These are phyloP conservation scores for Germaria angustata DNA, from an alignment of 2,888 invertebrate species.

Conservation along the genomic window DNA sequence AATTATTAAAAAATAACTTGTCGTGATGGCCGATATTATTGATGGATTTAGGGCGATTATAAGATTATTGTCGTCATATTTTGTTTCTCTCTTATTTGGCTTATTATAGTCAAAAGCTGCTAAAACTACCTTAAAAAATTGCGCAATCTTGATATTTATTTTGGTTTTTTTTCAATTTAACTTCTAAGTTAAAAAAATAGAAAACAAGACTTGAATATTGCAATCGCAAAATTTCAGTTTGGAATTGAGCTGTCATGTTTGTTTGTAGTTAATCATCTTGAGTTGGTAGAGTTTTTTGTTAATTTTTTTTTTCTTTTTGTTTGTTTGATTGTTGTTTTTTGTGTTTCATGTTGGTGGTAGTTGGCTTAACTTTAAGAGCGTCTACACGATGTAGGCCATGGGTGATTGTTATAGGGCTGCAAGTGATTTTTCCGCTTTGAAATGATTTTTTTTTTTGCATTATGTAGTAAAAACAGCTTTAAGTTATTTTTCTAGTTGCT, in stretches of 20 bases:
- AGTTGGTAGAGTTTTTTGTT: slow-evolving; percentile 58
- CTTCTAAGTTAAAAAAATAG: slow-evolving; percentile 3
- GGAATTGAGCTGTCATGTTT: slow-evolving; percentile 79
- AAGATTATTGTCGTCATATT: slow-evolving; percentile 76
- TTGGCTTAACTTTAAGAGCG: slow-evolving; percentile 61
- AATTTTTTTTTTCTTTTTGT: neutral
- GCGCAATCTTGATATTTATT: slow-evolving; percentile 59
- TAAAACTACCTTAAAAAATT: slow-evolving; percentile 53
- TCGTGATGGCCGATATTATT: slow-evolving; percentile 79
- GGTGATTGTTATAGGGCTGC: slow-evolving; percentile 70
- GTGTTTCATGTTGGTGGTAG: slow-evolving; percentile 56
- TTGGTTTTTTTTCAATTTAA: slow-evolving; percentile 29
- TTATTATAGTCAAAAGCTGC: slow-evolving; percentile 18
- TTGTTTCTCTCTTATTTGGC: slow-evolving; percentile 24
- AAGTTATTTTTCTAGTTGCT: slow-evolving; percentile 45
- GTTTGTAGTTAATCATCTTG: slow-evolving; percentile 78
- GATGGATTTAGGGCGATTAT: slow-evolving; percentile 79
- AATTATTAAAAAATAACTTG: slow-evolving; percentile 66
- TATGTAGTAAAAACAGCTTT: neutral
- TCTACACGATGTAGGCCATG: slow-evolving; percentile 68
- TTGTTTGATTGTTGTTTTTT: slow-evolving; percentile 28
- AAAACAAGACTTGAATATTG: slow-evolving; percentile 48
- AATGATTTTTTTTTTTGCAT: slow-evolving; percentile 10
- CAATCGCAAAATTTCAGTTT: slow-evolving; percentile 65
- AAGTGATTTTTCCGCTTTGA: slow-evolving; percentile 72